phyloP scores from a whole-genome alignment of 2,797 vertebrate species.

The Paedocypris micromegethes region DNA sequence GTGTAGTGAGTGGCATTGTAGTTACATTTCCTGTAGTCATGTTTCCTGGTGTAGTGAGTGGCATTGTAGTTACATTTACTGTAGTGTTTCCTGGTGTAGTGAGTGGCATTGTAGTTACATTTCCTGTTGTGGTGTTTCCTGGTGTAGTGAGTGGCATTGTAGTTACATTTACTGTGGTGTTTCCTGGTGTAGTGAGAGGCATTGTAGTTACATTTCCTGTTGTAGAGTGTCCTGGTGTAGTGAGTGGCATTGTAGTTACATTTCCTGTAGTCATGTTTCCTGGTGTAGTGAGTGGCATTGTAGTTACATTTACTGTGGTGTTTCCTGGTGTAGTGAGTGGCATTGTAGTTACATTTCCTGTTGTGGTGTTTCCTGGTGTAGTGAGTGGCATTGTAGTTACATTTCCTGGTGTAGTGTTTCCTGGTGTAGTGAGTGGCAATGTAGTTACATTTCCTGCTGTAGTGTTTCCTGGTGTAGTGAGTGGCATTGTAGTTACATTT shows the following conservation, averaged over 20 bases:
- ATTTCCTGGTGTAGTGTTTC: neutral
- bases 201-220: neutral
- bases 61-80: constrained; percentile 12
- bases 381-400: constrained; percentile 4
- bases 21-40: neutral
- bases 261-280: neutral
- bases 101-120: constrained; percentile 15
- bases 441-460: constrained; percentile 1
- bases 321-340: neutral
- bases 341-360: neutral
- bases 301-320: neutral
- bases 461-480: neutral
- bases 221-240: neutral
- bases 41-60: neutral
- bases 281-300: neutral
- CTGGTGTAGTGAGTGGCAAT: constrained; percentile 26
- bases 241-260: neutral
- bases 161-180: neutral
- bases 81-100: neutral
- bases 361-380: neutral
- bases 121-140: neutral
- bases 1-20: neutral
- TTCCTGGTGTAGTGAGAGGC: constrained; percentile 21
- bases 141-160: constrained; percentile 10
- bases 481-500: neutral